Conservation (phyloP, 2,113 vertebrate genomes). For the Maccullochella peelii region DNA sequence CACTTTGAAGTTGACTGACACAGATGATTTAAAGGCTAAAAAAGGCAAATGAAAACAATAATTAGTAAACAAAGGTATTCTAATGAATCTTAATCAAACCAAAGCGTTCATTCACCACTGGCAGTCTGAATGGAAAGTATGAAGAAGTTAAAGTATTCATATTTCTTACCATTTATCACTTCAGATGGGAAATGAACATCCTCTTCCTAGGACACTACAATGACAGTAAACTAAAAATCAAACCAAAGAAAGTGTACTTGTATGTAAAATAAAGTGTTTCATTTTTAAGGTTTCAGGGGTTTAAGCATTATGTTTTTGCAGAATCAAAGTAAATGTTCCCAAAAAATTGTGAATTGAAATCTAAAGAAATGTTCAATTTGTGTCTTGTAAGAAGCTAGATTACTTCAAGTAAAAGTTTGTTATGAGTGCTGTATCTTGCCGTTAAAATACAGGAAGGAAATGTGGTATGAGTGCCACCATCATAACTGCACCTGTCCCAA, state of each 20-base stretch:
- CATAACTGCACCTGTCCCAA: background rate
- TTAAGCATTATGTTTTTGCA: background rate
- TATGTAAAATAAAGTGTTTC: background rate
- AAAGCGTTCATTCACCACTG: no score
- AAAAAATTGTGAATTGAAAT: background rate
- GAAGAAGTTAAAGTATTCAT: background rate
- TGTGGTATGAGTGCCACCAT: background rate
- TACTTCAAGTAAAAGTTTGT: background rate
- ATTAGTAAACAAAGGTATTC: no score
- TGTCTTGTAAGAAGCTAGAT: background rate
- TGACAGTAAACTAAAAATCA: background rate
- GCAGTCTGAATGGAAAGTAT: constrained; percentile 13
- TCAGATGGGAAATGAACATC: background rate
- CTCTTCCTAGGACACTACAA: background rate
- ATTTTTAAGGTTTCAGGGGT: background rate
- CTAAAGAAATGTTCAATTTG: background rate
- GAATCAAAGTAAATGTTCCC: background rate
- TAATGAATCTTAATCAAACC: no score
- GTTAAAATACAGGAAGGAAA: constrained; percentile 25
- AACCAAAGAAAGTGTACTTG: background rate
- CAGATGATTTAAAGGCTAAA: no score
- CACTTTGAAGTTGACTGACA: no score
- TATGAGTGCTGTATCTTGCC: background rate
- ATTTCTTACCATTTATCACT: constrained; percentile 7
- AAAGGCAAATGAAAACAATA: no score